Conservation (phyloP, 2,113 vertebrate species). For the Pteropus alecto region DNA sequence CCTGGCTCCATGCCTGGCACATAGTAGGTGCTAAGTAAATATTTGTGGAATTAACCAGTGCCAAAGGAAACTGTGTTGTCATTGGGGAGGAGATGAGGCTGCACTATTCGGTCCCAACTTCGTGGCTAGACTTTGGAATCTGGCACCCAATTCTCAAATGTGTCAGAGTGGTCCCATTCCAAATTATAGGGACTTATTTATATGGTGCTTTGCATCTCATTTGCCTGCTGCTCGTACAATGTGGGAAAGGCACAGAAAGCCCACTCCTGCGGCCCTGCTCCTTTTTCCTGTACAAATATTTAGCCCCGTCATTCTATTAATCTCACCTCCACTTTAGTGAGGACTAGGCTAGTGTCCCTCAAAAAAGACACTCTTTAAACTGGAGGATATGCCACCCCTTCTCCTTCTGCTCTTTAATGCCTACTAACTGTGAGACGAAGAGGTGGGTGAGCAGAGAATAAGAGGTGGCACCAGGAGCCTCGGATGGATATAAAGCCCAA, state of each 20-base stretch:
- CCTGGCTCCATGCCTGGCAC: background rate
- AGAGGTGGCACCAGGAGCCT: background rate
- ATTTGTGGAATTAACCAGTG: background rate
- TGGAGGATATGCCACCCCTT: background rate
- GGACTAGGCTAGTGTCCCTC: background rate
- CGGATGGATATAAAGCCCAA: background rate
- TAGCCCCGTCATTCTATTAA: background rate
- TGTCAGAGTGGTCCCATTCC: background rate
- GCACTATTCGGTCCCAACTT: background rate
- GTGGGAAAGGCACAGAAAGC: background rate
- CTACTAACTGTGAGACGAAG: background rate
- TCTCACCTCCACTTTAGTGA: background rate
- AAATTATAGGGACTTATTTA: constrained; percentile 21
- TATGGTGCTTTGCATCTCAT: constrained; percentile 54
- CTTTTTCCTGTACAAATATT: background rate
- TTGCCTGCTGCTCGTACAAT: constrained; percentile 17
- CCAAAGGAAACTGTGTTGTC: background rate
- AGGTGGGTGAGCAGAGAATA: background rate
- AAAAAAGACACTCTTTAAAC: background rate
- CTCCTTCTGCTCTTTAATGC: background rate
- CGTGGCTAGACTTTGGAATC: background rate
- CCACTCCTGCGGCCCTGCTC: background rate
- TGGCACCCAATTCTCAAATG: background rate
- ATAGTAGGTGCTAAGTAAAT: constrained; percentile 10
- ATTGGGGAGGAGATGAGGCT: background rate